A percentile compares a stretch with the other conserved stretches of the same genome.
Evolutionary conservation across 1,140 invertebrate species (phyloP).

Genomic region (Drosophila nasuta): DNA sequence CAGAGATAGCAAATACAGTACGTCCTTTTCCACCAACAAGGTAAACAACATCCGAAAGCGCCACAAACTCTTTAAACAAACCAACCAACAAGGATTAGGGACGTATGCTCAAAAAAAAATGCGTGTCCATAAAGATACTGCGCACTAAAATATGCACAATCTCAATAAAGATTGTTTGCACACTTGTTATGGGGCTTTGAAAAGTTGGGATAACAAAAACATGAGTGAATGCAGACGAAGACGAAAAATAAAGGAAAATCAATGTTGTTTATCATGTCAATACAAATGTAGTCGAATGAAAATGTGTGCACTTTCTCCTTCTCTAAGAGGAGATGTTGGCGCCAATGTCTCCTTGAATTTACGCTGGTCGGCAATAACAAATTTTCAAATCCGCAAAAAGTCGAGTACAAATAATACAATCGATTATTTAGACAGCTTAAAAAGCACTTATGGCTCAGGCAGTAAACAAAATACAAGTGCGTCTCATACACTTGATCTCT

Average conservation of each 20-base stretch:
- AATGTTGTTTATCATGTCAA: slow-evolving; percentile 60
- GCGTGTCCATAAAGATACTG: neutral
- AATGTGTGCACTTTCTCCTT: neutral
- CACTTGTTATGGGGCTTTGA: neutral
- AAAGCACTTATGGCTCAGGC: slow-evolving; percentile 38
- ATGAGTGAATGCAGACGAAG: neutral
- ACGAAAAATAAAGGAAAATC: slow-evolving; percentile 17
- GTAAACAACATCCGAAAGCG: slow-evolving; percentile 22
- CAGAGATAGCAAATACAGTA: neutral
- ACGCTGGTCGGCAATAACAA: slow-evolving; percentile 39
- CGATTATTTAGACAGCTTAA: slow-evolving; percentile 56
- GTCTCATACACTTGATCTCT: slow-evolving; percentile 5
- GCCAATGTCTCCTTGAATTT: slow-evolving; percentile 37
- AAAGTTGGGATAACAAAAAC: neutral
- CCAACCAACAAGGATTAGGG: neutral
- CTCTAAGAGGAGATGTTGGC: slow-evolving; percentile 17
- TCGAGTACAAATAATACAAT: slow-evolving; percentile 32
- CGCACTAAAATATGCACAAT: neutral
- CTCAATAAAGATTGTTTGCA: neutral
- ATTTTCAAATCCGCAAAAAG: slow-evolving; percentile 25
- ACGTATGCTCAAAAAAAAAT: neutral
- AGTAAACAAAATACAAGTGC: slow-evolving; percentile 44
- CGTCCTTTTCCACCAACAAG: slow-evolving; percentile 3
- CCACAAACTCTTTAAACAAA: slow-evolving; percentile 17
- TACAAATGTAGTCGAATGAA: slow-evolving; percentile 18